These are phyloP conservation scores for Oryzias woworae DNA, from an alignment of 2,113 vertebrate species.

Conservation along the genomic window DNA sequence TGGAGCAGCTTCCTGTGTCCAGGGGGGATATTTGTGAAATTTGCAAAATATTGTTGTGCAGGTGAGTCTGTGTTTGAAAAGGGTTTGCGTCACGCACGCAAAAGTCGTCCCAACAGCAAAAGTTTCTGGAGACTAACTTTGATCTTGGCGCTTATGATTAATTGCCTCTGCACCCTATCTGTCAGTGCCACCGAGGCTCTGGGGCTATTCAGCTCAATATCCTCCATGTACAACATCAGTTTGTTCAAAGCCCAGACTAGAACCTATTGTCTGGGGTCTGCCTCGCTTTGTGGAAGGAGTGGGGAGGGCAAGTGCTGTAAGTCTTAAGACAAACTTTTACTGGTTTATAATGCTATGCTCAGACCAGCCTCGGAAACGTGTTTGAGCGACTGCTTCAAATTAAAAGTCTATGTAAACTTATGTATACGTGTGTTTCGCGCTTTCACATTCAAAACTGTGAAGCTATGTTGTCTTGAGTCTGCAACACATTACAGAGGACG, in stretches of 20 bases:
- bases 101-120: constrained; percentile 47
- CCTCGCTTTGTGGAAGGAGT: constrained; percentile 7
- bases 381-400: no score
- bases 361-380: no score
- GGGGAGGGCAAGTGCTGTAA: no score
- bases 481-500: no score
- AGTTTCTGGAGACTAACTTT: constrained; percentile 60
- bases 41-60: constrained; percentile 1
- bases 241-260: constrained; percentile 49
- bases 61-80: constrained; percentile 21
- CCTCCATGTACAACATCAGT: constrained; percentile 60
- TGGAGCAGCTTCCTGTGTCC: constrained; percentile 35
- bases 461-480: no score
- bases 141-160: constrained; percentile 67
- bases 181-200: constrained; percentile 61
- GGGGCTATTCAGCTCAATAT: constrained; percentile 59
- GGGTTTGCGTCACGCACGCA: constrained; percentile 20
- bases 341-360: no score
- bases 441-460: no score
- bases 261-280: constrained; percentile 52
- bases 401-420: no score
- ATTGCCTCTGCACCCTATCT: constrained; percentile 56
- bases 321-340: no score
- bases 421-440: no score
- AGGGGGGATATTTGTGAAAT: constrained; percentile 19